A percentile compares a stretch with the other conserved stretches of the same genome.
phyloP scores from a whole-genome alignment of 2,113 vertebrate genomes.

The Mobula birostris region DNA sequence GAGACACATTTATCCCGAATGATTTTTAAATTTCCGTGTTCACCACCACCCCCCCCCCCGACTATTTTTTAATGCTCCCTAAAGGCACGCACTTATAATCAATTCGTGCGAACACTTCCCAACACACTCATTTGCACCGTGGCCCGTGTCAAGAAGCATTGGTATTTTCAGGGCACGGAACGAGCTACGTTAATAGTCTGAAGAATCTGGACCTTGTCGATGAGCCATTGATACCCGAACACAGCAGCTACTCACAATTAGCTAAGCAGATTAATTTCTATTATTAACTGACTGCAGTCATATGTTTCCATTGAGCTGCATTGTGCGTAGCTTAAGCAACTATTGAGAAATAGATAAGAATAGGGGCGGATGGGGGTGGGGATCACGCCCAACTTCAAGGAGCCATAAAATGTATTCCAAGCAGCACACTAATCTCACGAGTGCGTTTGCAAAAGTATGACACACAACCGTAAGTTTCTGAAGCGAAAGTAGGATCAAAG shows the following conservation, averaged over 20 bases:
- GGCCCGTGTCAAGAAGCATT: background rate
- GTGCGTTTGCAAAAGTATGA: background rate
- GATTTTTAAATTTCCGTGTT: too few relatives aligned
- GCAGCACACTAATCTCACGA: background rate
- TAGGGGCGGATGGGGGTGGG: background rate
- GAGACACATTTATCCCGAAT: background rate
- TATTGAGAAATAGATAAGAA: background rate
- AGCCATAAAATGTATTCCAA: background rate
- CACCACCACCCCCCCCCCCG: too few relatives aligned
- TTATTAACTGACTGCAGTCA: background rate
- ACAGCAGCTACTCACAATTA: background rate
- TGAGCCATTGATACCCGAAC: background rate
- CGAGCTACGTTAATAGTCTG: background rate
- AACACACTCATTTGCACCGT: background rate
- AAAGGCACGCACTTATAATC: background rate
- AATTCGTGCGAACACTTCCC: background rate
- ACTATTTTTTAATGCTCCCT: too few relatives aligned
- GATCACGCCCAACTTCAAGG: background rate
- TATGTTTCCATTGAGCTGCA: background rate
- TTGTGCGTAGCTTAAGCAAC: background rate
- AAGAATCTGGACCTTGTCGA: background rate
- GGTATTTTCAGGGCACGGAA: background rate
- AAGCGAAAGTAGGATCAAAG: background rate
- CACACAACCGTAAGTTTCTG: background rate
- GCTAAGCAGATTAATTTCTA: background rate